Percentiles rank a stretch among this genome's conserved stretches.
phyloP scores from a whole-genome alignment of 2,797 vertebrate genomes.

The Phyllotis vaccarum region DNA sequence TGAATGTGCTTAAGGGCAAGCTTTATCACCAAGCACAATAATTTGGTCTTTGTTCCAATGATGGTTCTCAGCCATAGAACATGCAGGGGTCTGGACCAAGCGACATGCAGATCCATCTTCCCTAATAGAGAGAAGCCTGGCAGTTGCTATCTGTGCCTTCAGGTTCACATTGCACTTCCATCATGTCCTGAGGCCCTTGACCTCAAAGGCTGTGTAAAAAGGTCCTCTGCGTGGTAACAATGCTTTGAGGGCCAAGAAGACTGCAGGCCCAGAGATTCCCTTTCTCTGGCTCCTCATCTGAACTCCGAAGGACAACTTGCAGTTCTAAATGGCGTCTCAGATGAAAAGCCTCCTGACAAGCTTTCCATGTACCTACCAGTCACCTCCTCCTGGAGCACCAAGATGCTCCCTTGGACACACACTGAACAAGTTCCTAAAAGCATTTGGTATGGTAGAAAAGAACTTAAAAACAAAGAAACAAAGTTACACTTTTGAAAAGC shows the following conservation, averaged over 20 bases:
- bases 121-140: not conserved
- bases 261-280: not conserved
- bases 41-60: not conserved
- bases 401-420: conserved; percentile 14
- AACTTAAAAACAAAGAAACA: not conserved
- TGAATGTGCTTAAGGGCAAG: not conserved
- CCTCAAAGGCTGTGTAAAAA: not conserved
- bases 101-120: not conserved
- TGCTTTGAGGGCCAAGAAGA: not conserved
- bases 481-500: not conserved
- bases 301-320: not conserved
- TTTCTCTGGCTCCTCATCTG: conserved; percentile 43
- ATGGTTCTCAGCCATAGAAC: not conserved
- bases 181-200: not conserved
- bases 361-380: not conserved
- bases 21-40: not conserved
- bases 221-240: not conserved
- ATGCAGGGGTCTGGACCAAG: not conserved
- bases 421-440: conserved; percentile 12
- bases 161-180: not conserved
- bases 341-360: not conserved
- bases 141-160: not conserved
- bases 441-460: conserved; percentile 19
- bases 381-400: not conserved
- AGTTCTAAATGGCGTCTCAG: not conserved